Evolutionary conservation across 2,113 vertebrate species (phyloP).

Genomic region (Sorex araneus): DNA sequence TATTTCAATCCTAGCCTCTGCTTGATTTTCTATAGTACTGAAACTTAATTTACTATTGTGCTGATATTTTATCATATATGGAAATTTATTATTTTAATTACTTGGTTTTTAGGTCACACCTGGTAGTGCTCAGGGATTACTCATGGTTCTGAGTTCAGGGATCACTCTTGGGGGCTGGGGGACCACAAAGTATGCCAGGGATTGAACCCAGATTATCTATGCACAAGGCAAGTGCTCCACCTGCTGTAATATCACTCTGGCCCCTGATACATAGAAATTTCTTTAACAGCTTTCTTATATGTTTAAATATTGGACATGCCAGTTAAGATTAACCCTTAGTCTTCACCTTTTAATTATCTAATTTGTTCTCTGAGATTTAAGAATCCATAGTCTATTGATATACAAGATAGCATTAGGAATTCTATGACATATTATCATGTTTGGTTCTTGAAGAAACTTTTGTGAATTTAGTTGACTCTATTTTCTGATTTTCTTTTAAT

Average conservation of each 20-base stretch:
- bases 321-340: neutral
- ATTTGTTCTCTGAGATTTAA: neutral
- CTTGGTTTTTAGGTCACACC: too few relatives aligned
- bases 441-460: neutral
- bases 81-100: too few relatives aligned
- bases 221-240: too few relatives aligned
- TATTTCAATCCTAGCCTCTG: neutral
- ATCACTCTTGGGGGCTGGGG: too few relatives aligned
- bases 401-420: accelerated
- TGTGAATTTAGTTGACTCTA: neutral
- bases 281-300: constrained; percentile 3
- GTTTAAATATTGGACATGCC: neutral
- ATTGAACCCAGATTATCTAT: too few relatives aligned
- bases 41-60: neutral
- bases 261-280: neutral
- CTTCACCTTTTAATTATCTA: neutral
- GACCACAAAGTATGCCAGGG: too few relatives aligned
- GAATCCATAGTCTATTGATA: neutral
- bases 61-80: neutral
- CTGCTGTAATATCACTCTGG: too few relatives aligned
- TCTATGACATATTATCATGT: neutral
- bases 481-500: constrained; percentile 38
- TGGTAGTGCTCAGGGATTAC: too few relatives aligned
- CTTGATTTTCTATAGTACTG: neutral
- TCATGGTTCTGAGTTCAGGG: too few relatives aligned